These are phyloP conservation scores for Endomychus coccineus DNA, from an alignment of 2,888 invertebrate species.

Conservation along the genomic window DNA sequence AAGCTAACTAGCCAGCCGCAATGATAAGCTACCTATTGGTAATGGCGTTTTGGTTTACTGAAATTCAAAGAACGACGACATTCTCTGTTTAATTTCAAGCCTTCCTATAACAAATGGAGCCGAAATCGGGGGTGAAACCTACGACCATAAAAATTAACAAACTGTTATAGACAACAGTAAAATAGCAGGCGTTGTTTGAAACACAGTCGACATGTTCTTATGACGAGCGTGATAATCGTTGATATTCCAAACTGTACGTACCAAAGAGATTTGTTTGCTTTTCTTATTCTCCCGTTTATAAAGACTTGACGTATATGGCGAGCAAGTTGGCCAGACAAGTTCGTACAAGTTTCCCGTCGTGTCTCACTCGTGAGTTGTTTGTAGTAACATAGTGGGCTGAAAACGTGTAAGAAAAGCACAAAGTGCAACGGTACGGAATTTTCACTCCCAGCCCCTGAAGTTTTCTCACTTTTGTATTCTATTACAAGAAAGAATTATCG, in stretches of 20 bases:
- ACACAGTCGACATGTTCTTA: no score
- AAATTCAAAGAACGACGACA: no score
- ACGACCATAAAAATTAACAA: no score
- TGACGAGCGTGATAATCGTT: not conserved
- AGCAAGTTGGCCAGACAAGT: not conserved
- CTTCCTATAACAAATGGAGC: no score
- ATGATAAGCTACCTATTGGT: no score
- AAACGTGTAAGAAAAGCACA: slow-evolving; percentile 1
- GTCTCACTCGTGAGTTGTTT: not conserved
- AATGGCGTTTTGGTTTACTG: no score
- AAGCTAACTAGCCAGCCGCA: no score
- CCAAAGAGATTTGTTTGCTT: slow-evolving; percentile 1
- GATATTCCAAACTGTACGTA: slow-evolving; percentile 1
- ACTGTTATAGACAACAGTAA: no score
- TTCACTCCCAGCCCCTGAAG: slow-evolving; percentile 1
- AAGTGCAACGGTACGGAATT: not conserved
- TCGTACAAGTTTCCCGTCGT: not conserved
- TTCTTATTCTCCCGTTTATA: slow-evolving; percentile 1
- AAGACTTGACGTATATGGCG: slow-evolving; percentile 1
- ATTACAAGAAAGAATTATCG: not conserved
- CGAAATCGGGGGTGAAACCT: no score
- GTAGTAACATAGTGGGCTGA: not conserved
- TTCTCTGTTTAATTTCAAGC: no score
- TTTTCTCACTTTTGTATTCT: not conserved
- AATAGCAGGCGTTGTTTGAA: no score